Percentiles rank a stretch among this genome's conserved stretches.
Conservation (phyloP, 2,888 invertebrate species). For the Trilocha varians region DNA sequence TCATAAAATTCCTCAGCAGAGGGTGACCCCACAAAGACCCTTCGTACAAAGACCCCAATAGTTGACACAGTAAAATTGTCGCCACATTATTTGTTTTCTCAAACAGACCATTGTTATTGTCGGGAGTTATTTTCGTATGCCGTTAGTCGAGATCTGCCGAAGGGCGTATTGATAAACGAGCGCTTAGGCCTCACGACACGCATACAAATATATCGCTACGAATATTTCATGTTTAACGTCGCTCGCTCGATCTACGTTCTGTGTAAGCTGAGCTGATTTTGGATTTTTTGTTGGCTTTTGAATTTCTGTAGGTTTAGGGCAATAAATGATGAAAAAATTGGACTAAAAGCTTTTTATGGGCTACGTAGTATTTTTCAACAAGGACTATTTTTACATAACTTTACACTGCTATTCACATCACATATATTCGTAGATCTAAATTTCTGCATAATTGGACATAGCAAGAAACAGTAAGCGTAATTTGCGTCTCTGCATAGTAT, state of each 20-base stretch:
- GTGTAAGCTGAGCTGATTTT: slow-evolving; percentile 20
- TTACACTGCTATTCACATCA: too few relatives aligned
- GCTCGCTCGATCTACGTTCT: slow-evolving; percentile 14
- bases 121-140: slow-evolving; percentile 30
- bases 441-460: too few relatives aligned
- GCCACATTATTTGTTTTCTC: slow-evolving; percentile 7
- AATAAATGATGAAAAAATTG: too few relatives aligned
- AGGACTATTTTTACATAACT: too few relatives aligned
- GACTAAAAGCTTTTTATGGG: too few relatives aligned
- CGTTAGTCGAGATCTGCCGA: slow-evolving; percentile 35
- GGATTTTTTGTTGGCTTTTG: slow-evolving; percentile 12
- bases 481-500: too few relatives aligned
- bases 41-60: neutral
- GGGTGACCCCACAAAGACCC: too few relatives aligned
- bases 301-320: neutral
- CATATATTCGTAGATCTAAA: too few relatives aligned
- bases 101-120: slow-evolving; percentile 29
- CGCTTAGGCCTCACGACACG: slow-evolving; percentile 43
- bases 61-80: neutral
- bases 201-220: slow-evolving; percentile 50
- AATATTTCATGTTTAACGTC: slow-evolving; percentile 55
- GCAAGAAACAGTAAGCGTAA: too few relatives aligned
- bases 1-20: neutral
- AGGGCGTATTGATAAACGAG: slow-evolving; percentile 61
- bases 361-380: too few relatives aligned